Percentiles rank a stretch among this genome's conserved stretches.
These are phyloP conservation scores for Drosophila silvestris DNA, from an alignment of 2,888 invertebrate genomes.

Conservation along the genomic window DNA sequence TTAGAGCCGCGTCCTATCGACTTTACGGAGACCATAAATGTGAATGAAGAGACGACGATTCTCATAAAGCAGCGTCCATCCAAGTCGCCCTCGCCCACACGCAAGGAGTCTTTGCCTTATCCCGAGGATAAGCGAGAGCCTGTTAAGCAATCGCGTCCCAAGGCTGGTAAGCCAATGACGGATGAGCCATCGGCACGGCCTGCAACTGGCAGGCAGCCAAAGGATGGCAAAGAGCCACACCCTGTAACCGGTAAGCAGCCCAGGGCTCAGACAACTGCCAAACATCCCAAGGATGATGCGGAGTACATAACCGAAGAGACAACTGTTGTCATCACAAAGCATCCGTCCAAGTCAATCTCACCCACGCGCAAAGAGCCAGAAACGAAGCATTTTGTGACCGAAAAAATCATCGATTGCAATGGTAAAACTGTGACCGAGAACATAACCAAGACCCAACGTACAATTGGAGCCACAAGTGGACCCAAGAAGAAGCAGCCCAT, in stretches of 20 bases:
- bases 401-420: conserved; percentile 19
- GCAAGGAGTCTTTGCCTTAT: conserved; percentile 25
- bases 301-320: conserved; percentile 57
- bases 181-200: not conserved
- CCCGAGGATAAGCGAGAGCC: conserved; percentile 27
- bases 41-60: conserved; percentile 61
- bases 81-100: conserved; percentile 51
- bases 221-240: conserved; percentile 19
- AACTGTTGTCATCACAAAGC: conserved; percentile 54
- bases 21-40: conserved; percentile 47
- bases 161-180: conserved; percentile 11
- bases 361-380: conserved; percentile 49
- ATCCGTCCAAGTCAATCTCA: conserved; percentile 43
- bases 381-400: conserved; percentile 58
- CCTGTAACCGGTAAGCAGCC: conserved; percentile 18
- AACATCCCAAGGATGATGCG: conserved; percentile 38
- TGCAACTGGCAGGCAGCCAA: conserved; percentile 2
- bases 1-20: conserved; percentile 16
- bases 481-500: conserved; percentile 31
- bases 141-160: conserved; percentile 1
- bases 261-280: not conserved
- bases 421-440: conserved; percentile 46
- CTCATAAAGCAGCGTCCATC: conserved; percentile 45
- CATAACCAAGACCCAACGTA: conserved; percentile 20
- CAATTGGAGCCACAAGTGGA: conserved; percentile 4